A percentile compares a stretch with the other conserved stretches of the same genome.
phyloP scores from a whole-genome alignment of 2,888 invertebrate genomes.

The Erebia aethiops region DNA sequence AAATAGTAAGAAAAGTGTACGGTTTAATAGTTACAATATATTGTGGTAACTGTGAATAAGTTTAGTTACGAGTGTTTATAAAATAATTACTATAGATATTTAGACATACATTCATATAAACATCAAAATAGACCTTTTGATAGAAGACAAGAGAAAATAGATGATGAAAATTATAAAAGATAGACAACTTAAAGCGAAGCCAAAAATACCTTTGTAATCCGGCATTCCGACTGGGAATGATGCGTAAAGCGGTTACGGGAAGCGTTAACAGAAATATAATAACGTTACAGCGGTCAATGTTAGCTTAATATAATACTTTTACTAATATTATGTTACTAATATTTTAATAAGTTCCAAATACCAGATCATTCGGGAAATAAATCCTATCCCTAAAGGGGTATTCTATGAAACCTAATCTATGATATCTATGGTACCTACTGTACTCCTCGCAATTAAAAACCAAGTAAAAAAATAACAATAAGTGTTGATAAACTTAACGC shows the following conservation, averaged over 20 bases:
- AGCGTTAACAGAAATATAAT: slow-evolving; percentile 27
- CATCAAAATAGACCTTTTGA: background rate
- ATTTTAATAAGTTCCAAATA: background rate
- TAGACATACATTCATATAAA: background rate
- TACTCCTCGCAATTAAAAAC: too few species aligned
- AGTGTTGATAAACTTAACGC: too few species aligned
- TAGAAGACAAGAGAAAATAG: background rate
- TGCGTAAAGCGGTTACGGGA: slow-evolving; percentile 31
- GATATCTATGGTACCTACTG: too few species aligned
- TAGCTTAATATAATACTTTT: background rate
- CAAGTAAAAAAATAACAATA: too few species aligned
- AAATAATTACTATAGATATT: too few species aligned
- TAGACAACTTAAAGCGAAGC: slow-evolving; percentile 31
- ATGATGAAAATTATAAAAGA: slow-evolving; percentile 12
- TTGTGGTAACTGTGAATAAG: too few species aligned
- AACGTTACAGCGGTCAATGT: slow-evolving; percentile 4
- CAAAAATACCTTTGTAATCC: slow-evolving; percentile 75
- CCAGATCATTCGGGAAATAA: too few species aligned
- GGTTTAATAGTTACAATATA: too few species aligned
- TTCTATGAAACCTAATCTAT: too few species aligned
- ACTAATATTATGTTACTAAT: background rate
- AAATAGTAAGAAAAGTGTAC: too few species aligned
- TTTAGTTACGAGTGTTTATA: too few species aligned
- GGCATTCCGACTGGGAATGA: slow-evolving; percentile 72
- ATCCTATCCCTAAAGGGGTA: too few species aligned